phyloP scores from a whole-genome alignment of 2,113 vertebrate genomes.

The Sturnus vulgaris region DNA sequence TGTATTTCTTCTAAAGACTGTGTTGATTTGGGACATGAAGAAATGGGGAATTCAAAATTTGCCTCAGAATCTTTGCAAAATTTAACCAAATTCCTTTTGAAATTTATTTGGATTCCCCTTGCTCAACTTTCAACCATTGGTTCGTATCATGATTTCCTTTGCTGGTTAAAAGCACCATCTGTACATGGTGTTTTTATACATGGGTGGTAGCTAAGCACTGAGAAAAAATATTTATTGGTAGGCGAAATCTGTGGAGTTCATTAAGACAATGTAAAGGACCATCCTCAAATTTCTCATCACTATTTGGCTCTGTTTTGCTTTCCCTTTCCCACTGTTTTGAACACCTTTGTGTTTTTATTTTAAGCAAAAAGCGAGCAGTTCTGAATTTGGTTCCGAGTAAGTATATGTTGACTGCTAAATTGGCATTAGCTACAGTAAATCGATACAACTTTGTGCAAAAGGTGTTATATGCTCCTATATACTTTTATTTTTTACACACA shows the following conservation, averaged over 20 bases:
- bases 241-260: not conserved
- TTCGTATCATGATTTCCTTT: not conserved
- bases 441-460: not conserved
- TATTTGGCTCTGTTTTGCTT: not conserved
- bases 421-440: not conserved
- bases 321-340: not conserved
- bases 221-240: not conserved
- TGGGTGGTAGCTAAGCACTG: not conserved
- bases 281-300: not conserved
- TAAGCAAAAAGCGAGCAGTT: not conserved
- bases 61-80: not conserved
- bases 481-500: not conserved
- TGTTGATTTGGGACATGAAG: not conserved
- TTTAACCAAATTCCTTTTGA: not conserved
- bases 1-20: not conserved
- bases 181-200: not conserved
- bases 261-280: not conserved
- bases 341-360: not conserved
- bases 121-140: not conserved
- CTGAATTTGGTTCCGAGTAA: not conserved
- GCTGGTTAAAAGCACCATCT: not conserved
- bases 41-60: not conserved
- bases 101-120: not conserved
- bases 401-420: not conserved
- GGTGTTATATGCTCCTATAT: not conserved